Base-by-base conservation (phyloP, 2,888 invertebrate species). In the Cataglyphis albicans region DNA sequence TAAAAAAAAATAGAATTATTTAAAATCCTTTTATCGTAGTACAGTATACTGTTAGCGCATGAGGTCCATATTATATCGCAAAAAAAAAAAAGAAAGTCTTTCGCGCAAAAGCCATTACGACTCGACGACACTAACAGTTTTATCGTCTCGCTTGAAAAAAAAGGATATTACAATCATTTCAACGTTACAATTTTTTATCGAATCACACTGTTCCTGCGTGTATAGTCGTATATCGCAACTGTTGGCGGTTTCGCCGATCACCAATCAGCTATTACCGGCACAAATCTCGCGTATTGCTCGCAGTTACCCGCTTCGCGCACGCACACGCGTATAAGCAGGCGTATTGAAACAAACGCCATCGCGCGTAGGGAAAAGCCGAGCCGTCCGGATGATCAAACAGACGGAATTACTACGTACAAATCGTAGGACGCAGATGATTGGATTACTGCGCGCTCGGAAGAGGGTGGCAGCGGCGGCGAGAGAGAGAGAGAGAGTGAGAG, bases 371-470 rank as follows among this genome's bases (percentile, higher is more conserved):
- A 87, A 91, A 90, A 90, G 87, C 89, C 82, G 85, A 85, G 88
- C 87, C 82, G 87, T 88, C 84, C 84, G 88, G 87, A 88, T 89
- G 91, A 91, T 91, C 92, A 91, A 92, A 93, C 90, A 89, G 88
- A 88, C 89, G 91, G 91, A 92, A 93, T 93, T 92, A 93, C 91
- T 90, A 90, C 91, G 92, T 92, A 91, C 91, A 91, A 92, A 92
- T 92, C 91, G 92, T 91, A 90, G 91, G 87, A 91, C 89, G 91
- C 87, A 91, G 90, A 91, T 93, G 91, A 93, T 93, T 92, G 93
- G 92, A 93, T 93, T 93, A 93, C 88, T 87, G 82, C 67, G 82
- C 70, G 81, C 44, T 41, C 70, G 83, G 84, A 87, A 86, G 89
- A 75, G 86, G 76, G 76, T 83, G 82, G 76, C 80, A 29, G 72